A percentile compares a stretch with the other conserved stretches of the same genome.
These are phyloP conservation scores for Protosalanx chinensis DNA, from an alignment of 2,797 vertebrate species.

Conservation along the genomic window DNA sequence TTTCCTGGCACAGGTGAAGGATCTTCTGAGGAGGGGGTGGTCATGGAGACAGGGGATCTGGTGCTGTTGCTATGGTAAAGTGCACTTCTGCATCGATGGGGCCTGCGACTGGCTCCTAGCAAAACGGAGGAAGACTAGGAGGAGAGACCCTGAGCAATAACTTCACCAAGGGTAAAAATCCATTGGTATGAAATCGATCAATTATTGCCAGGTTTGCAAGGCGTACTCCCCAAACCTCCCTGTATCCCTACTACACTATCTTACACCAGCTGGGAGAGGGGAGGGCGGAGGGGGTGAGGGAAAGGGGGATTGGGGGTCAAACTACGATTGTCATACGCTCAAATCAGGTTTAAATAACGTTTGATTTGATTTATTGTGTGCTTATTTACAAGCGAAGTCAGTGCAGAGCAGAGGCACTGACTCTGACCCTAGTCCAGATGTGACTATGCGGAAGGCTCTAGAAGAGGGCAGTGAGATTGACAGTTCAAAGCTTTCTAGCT, in stretches of 20 bases:
- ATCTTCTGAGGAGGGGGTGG: conserved; percentile 58
- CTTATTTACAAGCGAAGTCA: conserved; percentile 61
- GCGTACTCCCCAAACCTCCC: conserved; percentile 37
- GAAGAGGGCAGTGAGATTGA: background rate
- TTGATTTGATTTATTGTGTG: conserved; percentile 27
- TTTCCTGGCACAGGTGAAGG: conserved; percentile 40
- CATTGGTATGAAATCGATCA: conserved; percentile 68
- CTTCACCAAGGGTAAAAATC: conserved; percentile 72
- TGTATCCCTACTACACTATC: conserved; percentile 22
- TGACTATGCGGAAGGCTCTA: too few species aligned
- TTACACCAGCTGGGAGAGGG: conserved; percentile 16
- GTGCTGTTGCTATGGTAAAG: conserved; percentile 64
- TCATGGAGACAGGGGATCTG: conserved; percentile 52
- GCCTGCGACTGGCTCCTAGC: conserved; percentile 27
- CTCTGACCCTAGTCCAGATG: conserved; percentile 19
- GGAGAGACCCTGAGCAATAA: conserved; percentile 63
- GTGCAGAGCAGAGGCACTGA: conserved; percentile 54
- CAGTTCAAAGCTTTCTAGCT: conserved; percentile 33
- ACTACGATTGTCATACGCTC: conserved; percentile 25
- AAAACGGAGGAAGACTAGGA: conserved; percentile 27
- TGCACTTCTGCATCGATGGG: conserved; percentile 54
- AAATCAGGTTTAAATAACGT: conserved; percentile 2
- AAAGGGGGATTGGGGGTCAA: conserved; percentile 26
- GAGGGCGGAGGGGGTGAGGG: too few species aligned
- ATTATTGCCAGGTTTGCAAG: conserved; percentile 73